phyloP scores from a whole-genome alignment of 2,888 invertebrate species.

The Tetropium fuscum region DNA sequence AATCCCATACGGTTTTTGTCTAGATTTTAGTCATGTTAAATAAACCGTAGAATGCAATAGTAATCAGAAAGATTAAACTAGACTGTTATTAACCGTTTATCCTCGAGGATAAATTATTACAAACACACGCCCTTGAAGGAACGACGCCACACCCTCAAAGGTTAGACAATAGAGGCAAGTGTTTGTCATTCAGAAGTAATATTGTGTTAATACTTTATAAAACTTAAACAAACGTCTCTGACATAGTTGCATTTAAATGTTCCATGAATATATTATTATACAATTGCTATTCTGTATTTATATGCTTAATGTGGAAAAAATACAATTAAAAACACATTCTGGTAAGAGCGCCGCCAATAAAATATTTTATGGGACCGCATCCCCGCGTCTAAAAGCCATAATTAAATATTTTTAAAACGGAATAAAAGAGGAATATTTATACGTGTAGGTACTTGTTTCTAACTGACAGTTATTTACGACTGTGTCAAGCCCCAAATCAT shows the following conservation, averaged over 20 bases:
- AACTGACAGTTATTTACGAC: too few species aligned
- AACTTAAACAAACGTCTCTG: slow-evolving; percentile 20
- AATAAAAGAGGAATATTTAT: background rate
- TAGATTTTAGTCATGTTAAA: too few species aligned
- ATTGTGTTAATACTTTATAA: slow-evolving; percentile 23
- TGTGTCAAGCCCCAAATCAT: too few species aligned
- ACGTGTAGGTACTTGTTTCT: background rate
- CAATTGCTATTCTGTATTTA: slow-evolving; percentile 16
- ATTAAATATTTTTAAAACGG: slow-evolving; percentile 12
- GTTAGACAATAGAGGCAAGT: slow-evolving; percentile 23
- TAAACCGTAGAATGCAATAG: too few species aligned
- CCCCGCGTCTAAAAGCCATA: slow-evolving; percentile 19
- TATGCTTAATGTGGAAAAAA: slow-evolving; percentile 15
- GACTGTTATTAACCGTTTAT: slow-evolving; percentile 2
- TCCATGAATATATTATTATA: slow-evolving; percentile 21
- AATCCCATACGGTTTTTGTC: too few species aligned
- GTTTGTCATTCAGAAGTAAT: slow-evolving; percentile 25
- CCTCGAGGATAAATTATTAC: slow-evolving; percentile 13
- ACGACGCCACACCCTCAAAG: slow-evolving; percentile 13
- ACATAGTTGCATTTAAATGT: slow-evolving; percentile 27
- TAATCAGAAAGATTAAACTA: background rate
- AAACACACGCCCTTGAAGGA: slow-evolving; percentile 20
- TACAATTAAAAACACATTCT: slow-evolving; percentile 17
- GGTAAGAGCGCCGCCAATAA: slow-evolving; percentile 5
- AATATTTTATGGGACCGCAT: slow-evolving; percentile 11